phyloP scores from a whole-genome alignment of 2,113 vertebrate genomes.

The Antechinus stuartii region DNA sequence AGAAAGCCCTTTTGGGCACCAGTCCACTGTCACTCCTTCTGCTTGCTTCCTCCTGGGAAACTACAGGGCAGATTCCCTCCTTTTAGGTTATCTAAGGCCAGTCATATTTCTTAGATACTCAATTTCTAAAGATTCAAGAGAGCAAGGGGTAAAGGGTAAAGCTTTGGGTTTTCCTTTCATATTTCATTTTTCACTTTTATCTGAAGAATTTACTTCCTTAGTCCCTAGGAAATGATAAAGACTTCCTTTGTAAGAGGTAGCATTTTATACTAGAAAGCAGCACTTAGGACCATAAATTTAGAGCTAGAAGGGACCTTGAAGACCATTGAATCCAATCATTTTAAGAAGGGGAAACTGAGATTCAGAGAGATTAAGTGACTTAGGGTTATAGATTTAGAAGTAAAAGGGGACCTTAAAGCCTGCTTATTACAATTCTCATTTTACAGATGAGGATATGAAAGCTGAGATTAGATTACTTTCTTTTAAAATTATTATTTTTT shows the following conservation, averaged over 20 bases:
- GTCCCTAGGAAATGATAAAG: neutral
- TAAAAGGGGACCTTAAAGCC: no score
- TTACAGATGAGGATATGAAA: no score
- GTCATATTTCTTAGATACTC: neutral
- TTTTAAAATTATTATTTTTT: neutral
- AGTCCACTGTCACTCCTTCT: neutral
- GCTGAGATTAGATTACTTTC: neutral
- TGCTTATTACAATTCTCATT: no score
- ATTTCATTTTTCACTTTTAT: neutral
- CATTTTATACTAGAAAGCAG: neutral
- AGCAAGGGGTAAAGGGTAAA: neutral
- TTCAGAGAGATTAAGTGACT: neutral
- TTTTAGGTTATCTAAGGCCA: neutral
- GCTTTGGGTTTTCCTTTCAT: neutral
- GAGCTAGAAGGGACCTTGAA: neutral
- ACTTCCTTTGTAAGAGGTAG: neutral
- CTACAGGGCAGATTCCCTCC: neutral
- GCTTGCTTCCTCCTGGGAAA: neutral
- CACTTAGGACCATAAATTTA: neutral
- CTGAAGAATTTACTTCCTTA: neutral
- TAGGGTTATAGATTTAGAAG: neutral
- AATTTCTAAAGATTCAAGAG: neutral
- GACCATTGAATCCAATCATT: neutral
- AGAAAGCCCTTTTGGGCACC: neutral
- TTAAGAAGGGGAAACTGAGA: neutral